Percentiles rank a stretch among this genome's conserved stretches.
These are phyloP conservation scores for Sorex maritimensis DNA, from an alignment of 2,797 vertebrate species.

Conservation along the genomic window DNA sequence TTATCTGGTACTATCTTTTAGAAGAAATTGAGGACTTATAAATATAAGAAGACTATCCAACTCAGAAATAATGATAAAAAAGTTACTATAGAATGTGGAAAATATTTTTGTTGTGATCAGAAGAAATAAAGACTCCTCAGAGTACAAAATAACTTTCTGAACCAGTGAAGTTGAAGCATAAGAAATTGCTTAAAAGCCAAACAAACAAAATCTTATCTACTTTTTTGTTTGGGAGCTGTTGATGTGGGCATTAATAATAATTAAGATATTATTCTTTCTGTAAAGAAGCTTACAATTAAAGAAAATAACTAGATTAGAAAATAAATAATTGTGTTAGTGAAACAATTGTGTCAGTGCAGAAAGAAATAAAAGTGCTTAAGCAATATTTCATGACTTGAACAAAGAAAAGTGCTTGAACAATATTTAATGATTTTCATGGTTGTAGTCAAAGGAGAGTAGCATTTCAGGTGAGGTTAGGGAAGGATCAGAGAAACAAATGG, in stretches of 20 bases:
- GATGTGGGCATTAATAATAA: background rate
- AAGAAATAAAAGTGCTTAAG: background rate
- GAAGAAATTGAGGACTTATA: slow-evolving; percentile 38
- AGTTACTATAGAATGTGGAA: slow-evolving; percentile 7
- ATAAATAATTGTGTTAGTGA: background rate
- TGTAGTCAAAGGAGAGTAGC: background rate
- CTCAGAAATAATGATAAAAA: background rate
- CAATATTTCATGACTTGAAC: background rate
- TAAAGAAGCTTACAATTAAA: slow-evolving; percentile 18
- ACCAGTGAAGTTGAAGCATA: slow-evolving; percentile 6
- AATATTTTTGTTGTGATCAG: background rate
- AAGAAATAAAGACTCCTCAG: slow-evolving; percentile 26
- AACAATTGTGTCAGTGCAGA: background rate
- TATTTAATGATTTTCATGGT: slow-evolving; percentile 28
- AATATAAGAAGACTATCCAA: background rate
- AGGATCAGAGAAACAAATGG: background rate
- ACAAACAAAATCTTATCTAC: slow-evolving; percentile 9
- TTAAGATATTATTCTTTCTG: background rate
- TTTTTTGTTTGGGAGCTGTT: slow-evolving; percentile 23
- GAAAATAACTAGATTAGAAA: slow-evolving; percentile 22
- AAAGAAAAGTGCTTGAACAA: background rate
- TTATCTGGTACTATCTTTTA: slow-evolving; percentile 28
- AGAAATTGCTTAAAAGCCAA: slow-evolving; percentile 40
- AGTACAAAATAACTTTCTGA: slow-evolving; percentile 33
- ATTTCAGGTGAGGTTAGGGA: slow-evolving; percentile 15